Base-by-base conservation (phyloP, 2,113 vertebrate genomes). In the Connochaetes taurinus region DNA sequence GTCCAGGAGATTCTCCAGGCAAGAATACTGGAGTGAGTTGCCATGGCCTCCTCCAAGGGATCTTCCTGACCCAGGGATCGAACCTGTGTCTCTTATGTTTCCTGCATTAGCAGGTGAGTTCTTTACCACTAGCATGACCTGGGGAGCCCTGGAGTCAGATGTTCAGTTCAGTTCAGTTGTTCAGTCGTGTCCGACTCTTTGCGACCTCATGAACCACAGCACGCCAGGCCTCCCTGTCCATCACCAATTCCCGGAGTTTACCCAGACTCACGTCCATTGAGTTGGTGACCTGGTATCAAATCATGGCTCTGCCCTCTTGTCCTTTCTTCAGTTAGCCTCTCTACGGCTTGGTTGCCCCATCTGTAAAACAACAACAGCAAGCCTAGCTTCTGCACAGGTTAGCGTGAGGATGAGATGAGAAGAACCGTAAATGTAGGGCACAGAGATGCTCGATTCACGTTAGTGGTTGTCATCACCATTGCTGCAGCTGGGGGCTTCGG, bases 371-470 rank as follows among this genome's bases (percentile, higher is more conserved):
- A 47, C 25, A 17, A 23, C 4, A 33, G 36, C 27, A 31, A 47
- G 80, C 10, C n/a, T 21, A 2, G 33, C 81, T 74, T 80, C 45
- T 53, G 81, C 45, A 27, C 91, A 78, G n/a, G 40, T n/a, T 19
- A 64, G 27, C 0, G 1, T 27, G 33, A 50, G 29, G 88, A 16
- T 25, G 40, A 82, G 53, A 27, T 2, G 40, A 71, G n/a, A n/a
- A 8, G 3, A 27, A 19, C 14, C 40, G 0, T 21, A 7, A 21
- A 31, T 1, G 4, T 0, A 36, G 55, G 43, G 33, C 87, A 19
- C 80, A 58, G 85, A 91, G 53, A 29, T 5, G 3, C 31, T 71
- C 1, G 5, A 2, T 17, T 7, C 12, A 21, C 0, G 4, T 9
- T n/a, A 50, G 21, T 6, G 2, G 25, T 13, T 17, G 8, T 36